Evolutionary conservation across 2,888 invertebrate genomes (phyloP), one percentile per base, ranked within the genome.

Genomic region (Agrochola lota): DNA sequence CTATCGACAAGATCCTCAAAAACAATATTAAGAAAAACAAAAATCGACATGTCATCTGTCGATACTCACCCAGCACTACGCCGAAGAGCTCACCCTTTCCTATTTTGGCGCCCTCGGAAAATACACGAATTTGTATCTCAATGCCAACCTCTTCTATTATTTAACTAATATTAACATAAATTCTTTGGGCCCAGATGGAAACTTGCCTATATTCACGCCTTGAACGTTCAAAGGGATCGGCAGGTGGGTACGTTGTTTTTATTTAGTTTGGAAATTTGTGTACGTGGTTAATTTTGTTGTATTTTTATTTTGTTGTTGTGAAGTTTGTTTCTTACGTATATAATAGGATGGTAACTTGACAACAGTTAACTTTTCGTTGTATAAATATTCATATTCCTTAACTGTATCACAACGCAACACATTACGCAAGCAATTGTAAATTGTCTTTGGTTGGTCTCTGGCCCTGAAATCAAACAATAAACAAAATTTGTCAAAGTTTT

Each of bases 111-210:
- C 83, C 86, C 85, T 83, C 83, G 74, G 81, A 86, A 88, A 88
- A 87, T 90, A 90, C 91, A 89, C 90, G 91, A 93, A 93, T 93
- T 93, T 92, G 93, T 93, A 90, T 91, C 92, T 92, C 90, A 91
- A 92, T 91, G 91, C 91, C 87, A 84, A 84, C 81, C 90, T 89
- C 83, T 88, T 92, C 90, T 92, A 93, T 92, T 92, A 92, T 93
- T 93, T 93, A 93, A 90, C 90, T 90, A 89, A 91, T 92, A 91
- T 92, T 91, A 90, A 89, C 92, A 90, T 92, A 92, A 91, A 91
- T 91, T 89, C 85, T 68, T 80, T 80, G 86, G 85, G 85, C 84
- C 78, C 91, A 89, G 91, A 87, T 90, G 90, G 71, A 86, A 72
- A 67, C 72, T 71, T 20, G 79, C 84, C 77, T 75, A 83, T 74